phyloP scores from a whole-genome alignment of 2,797 vertebrate species.

The Xerus rutilus region DNA sequence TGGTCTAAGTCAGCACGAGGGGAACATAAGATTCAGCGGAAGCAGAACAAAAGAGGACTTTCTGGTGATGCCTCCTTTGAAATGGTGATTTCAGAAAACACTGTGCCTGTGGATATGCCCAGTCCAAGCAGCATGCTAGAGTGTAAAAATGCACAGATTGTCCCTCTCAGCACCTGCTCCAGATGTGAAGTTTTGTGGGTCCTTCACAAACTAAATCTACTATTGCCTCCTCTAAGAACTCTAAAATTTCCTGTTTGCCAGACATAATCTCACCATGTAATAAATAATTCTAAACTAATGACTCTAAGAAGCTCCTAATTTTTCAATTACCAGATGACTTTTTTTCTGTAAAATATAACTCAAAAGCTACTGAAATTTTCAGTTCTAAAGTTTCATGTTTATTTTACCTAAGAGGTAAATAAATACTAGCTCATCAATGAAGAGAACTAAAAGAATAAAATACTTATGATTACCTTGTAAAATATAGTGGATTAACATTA shows the following conservation, averaged over 20 bases:
- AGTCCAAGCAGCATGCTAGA: rapidly evolving
- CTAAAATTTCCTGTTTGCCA: not conserved
- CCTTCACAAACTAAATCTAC: not conserved
- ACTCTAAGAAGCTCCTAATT: not conserved
- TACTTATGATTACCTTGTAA: not conserved
- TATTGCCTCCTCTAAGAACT: not conserved
- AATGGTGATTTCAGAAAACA: not conserved
- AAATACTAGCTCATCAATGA: not conserved
- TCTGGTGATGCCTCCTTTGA: not conserved
- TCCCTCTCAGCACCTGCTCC: not conserved
- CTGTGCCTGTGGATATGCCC: not conserved
- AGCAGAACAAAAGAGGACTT: not conserved
- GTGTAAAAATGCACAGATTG: not conserved
- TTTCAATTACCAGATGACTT: not conserved
- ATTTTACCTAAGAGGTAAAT: not conserved
- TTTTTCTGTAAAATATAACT: not conserved
- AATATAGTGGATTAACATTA: not conserved
- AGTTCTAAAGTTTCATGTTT: not conserved
- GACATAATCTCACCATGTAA: not conserved
- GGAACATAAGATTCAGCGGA: not conserved
- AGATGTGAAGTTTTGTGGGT: not conserved
- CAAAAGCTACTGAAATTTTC: not conserved
- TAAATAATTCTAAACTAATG: not conserved
- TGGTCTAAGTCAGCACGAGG: not conserved
- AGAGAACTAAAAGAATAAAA: not conserved